Evolutionary conservation across 1,140 invertebrate species (phyloP), one percentile per base, ranked within the genome.

Genomic region (Homalodisca vitripennis): DNA sequence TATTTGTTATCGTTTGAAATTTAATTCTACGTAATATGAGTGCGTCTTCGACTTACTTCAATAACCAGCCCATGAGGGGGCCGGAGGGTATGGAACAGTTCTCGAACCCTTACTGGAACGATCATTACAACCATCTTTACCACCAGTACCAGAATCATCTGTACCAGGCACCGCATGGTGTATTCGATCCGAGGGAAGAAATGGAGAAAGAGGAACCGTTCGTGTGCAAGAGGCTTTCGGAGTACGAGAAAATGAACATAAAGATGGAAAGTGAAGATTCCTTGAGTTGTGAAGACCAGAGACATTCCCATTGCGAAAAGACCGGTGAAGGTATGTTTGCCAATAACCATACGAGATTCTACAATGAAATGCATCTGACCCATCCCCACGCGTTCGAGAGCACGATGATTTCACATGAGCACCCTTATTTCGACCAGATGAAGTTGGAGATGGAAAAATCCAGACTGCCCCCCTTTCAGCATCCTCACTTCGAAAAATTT

Each of bases 261-360:
- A 51, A 51, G 48, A n/a, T 51, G 3, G 48, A 51, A 51, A 51
- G 48, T 51, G 48, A 51, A n/a, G 48, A 51, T n/a, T 51, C 48
- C 22, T 20, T 22, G 3, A 20, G 48, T 12, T 51, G 48, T n/a
- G 48, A 51, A 3, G 48, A 51, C 6, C 48, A 51, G 3, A 51
- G 48, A 51, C 34, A 41, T 41, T 41, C 34, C 6, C 6, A 6
- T 6, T 41, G 34, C 34, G 34, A 41, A 10, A 41, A 41, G 34
- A 20, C 48, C 3, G 48, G 6, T 3, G 48, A 51, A 20, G 48
- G 3, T 3, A 20, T 51, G 17, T 51, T 20, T 20, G 14, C 48
- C 2, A 20, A 20, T 22, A 22, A 3, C 3, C 48, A 51, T n/a
- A 14, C 17, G 14, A 51, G n/a, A 22, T 51, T 51, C 48, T 51